A percentile compares a stretch with the other conserved stretches of the same genome.
phyloP scores from a whole-genome alignment of 2,797 vertebrate species.

The Urosaurus nigricauda region DNA sequence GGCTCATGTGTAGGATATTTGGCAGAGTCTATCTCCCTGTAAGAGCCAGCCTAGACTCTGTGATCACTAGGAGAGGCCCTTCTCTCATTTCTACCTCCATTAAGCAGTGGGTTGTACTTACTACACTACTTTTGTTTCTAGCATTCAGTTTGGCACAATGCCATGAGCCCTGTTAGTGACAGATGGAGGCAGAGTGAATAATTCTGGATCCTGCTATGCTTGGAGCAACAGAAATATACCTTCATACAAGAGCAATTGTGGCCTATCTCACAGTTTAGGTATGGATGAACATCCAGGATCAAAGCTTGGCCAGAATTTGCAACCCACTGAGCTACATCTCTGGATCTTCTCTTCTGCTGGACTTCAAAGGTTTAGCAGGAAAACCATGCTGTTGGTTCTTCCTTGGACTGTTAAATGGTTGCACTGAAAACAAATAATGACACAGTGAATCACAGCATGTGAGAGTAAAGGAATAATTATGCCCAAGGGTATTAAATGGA shows the following conservation, averaged over 20 bases:
- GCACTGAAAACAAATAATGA: conserved; percentile 44
- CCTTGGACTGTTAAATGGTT: not conserved
- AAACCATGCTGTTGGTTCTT: not conserved
- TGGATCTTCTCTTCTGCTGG: not conserved
- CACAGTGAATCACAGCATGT: conserved; percentile 23
- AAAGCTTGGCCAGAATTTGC: not conserved
- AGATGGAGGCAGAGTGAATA: not conserved
- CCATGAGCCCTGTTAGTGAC: not conserved
- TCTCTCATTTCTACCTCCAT: no score
- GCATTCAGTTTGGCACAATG: not conserved
- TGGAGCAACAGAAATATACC: not conserved
- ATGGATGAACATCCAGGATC: not conserved
- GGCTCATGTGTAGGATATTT: no score
- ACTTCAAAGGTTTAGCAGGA: not conserved
- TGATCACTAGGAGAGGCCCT: no score
- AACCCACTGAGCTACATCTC: not conserved
- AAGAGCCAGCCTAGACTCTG: no score
- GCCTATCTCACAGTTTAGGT: not conserved
- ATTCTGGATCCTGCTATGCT: not conserved
- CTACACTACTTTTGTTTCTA: not conserved
- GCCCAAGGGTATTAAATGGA: not conserved
- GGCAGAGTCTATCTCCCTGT: no score
- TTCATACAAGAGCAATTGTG: not conserved
- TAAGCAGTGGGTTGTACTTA: no score
- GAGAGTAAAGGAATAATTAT: conserved; percentile 51